phyloP scores from a whole-genome alignment of 2,113 vertebrate genomes.

The Oncorhynchus keta region DNA sequence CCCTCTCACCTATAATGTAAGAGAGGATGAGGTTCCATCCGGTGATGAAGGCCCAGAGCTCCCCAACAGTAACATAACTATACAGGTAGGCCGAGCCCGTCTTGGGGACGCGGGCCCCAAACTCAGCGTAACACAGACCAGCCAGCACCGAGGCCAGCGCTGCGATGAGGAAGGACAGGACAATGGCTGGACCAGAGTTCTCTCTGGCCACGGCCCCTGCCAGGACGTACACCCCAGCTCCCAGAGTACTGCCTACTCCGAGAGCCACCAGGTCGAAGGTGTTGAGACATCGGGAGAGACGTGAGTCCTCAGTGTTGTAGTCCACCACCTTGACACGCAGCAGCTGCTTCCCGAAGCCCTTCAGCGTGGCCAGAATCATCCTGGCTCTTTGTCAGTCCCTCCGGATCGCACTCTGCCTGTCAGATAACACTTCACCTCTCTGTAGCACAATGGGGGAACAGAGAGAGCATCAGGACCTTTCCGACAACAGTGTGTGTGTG shows the following conservation, averaged over 20 bases:
- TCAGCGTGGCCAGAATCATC: constrained; percentile 74
- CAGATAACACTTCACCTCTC: too few relatives aligned
- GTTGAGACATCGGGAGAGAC: constrained; percentile 89
- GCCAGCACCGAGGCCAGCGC: constrained; percentile 92
- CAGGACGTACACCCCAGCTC: too few relatives aligned
- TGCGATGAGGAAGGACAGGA: constrained; percentile 93
- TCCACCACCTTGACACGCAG: constrained; percentile 90
- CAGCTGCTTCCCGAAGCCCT: constrained; percentile 82
- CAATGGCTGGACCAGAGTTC: constrained; percentile 85
- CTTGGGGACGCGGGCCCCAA: constrained; percentile 94
- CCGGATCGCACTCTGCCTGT: too few relatives aligned
- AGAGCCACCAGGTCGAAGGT: constrained; percentile 94
- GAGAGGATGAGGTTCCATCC: constrained; percentile 99
- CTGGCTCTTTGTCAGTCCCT: too few relatives aligned
- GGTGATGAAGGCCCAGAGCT: constrained; percentile 96
- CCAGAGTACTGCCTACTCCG: too few relatives aligned
- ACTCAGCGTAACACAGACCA: constrained; percentile 94
- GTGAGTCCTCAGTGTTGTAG: constrained; percentile 83
- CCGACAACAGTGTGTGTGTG: too few relatives aligned
- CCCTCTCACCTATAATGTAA: constrained; percentile 88
- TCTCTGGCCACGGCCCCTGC: constrained; percentile 72
- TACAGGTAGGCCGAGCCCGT: constrained; percentile 97
- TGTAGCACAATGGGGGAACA: too few relatives aligned
- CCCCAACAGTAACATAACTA: constrained; percentile 95
- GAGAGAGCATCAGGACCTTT: too few relatives aligned